These are phyloP conservation scores for Cardinalis cardinalis DNA, from an alignment of 2,113 vertebrate genomes.

Conservation along the genomic window DNA sequence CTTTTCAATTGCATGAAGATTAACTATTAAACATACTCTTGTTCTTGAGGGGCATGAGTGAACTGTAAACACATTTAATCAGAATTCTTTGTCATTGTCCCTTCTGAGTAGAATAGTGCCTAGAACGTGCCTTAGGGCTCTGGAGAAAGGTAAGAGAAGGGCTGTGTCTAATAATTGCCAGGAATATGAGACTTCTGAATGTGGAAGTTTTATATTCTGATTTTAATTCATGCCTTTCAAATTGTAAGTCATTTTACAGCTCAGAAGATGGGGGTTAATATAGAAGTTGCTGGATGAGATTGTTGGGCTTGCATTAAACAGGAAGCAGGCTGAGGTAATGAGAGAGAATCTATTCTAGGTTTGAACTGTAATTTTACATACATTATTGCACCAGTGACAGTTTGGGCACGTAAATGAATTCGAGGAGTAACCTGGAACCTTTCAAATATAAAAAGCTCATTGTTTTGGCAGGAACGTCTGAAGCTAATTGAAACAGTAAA, in stretches of 20 bases:
- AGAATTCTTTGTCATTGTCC: background rate
- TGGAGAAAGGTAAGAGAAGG: background rate
- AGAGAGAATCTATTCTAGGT: background rate
- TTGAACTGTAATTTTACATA: background rate
- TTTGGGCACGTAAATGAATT: background rate
- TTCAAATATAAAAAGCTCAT: background rate
- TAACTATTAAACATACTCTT: background rate
- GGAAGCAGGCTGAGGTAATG: background rate
- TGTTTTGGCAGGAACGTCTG: background rate
- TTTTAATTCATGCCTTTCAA: background rate
- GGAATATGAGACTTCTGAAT: background rate
- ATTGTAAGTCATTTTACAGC: background rate
- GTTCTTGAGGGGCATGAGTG: background rate
- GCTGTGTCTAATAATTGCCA: background rate
- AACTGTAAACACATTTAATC: background rate
- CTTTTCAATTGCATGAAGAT: background rate
- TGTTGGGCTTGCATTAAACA: background rate
- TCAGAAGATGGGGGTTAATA: background rate
- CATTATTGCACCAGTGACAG: background rate
- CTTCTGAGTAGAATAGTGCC: background rate
- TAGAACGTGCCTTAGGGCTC: background rate
- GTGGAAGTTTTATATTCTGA: background rate
- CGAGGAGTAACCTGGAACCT: background rate
- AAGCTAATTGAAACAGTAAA: slow-evolving; percentile 17
- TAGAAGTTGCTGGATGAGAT: background rate